Conservation (phyloP, 2,113 vertebrate genomes). For the Neolamprologus hecqui region DNA sequence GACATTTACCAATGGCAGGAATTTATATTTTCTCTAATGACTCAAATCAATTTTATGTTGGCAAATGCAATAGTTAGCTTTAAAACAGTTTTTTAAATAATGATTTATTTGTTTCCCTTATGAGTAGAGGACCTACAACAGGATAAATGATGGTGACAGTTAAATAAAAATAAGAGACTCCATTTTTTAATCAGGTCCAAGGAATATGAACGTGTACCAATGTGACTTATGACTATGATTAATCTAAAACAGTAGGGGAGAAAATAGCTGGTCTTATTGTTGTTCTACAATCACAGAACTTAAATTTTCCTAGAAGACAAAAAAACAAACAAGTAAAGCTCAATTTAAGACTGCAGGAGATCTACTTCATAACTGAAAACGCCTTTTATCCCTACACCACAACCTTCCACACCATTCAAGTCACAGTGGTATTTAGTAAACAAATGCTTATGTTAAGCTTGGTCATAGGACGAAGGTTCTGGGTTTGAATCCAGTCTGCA, state of each 20-base stretch:
- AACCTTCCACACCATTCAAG: neutral
- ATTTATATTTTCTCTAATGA: neutral
- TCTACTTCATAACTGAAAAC: neutral
- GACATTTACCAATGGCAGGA: neutral
- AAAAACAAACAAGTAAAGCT: neutral
- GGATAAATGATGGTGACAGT: neutral
- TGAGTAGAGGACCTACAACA: neutral
- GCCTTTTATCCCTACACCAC: rapidly evolving
- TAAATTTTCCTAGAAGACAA: neutral
- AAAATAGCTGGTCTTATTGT: rapidly evolving
- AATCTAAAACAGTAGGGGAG: neutral
- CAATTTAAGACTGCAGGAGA: neutral
- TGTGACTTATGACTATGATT: rapidly evolving
- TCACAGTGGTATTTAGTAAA: neutral
- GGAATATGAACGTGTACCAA: neutral
- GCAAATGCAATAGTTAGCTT: neutral
- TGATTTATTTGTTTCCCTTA: neutral
- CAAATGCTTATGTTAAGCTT: rapidly evolving
- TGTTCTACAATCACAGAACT: neutral
- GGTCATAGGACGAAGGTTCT: neutral
- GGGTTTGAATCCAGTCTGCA: neutral
- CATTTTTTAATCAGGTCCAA: neutral
- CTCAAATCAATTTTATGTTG: neutral
- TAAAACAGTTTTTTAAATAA: neutral
- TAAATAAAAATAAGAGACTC: neutral